phyloP scores from a whole-genome alignment of 2,797 vertebrate genomes.

The Sebastes cheni region DNA sequence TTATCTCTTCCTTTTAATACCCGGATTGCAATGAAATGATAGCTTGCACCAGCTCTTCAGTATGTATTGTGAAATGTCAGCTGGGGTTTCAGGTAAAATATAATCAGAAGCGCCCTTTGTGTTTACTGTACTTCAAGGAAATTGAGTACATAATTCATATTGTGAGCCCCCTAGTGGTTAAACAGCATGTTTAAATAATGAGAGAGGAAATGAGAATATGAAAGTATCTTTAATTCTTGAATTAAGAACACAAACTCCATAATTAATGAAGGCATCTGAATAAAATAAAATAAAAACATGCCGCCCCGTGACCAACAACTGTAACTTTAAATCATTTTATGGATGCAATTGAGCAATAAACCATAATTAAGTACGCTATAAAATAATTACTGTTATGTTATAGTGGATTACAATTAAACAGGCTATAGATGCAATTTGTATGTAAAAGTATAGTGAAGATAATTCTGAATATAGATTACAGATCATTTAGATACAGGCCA shows the following conservation, averaged over 20 bases:
- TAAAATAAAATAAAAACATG: neutral
- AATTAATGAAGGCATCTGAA: neutral
- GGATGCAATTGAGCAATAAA: neutral
- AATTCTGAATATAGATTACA: neutral
- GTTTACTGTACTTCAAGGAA: neutral
- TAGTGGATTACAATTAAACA: neutral
- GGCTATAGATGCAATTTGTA: neutral
- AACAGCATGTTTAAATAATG: neutral
- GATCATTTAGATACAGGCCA: neutral
- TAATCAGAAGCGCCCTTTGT: neutral
- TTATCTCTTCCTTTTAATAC: neutral
- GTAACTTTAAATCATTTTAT: neutral
- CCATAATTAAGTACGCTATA: neutral
- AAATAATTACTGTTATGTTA: neutral
- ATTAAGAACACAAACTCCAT: neutral
- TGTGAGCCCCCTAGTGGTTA: neutral
- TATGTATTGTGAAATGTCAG: neutral
- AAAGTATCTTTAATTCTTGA: slow-evolving; percentile 44
- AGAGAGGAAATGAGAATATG: neutral
- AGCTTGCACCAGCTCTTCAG: neutral
- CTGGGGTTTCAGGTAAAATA: neutral
- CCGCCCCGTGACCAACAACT: neutral
- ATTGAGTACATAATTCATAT: neutral
- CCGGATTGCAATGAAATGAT: neutral
- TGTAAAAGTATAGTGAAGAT: neutral